Base-by-base conservation (phyloP, 2,888 invertebrate species). In the Polia nebulosa region DNA sequence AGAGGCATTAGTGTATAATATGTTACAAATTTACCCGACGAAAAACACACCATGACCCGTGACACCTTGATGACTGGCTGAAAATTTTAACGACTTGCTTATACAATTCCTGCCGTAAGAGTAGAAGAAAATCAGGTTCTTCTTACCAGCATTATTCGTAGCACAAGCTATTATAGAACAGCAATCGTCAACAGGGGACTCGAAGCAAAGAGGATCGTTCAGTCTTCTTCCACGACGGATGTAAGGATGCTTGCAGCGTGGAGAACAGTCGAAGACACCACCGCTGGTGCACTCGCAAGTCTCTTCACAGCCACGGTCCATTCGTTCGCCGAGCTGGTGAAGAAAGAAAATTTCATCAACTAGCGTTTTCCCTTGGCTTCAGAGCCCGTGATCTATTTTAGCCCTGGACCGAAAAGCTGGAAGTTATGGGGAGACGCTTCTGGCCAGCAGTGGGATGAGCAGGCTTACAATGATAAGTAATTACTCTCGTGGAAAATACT, bases 271-370 rank as follows among this genome's bases (percentile, higher is more conserved):
- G 91, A 97, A 97, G 77, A 94, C 94, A 1, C 98, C 98, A 17
- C 96, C 96, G 0, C 91, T 85, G 29, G 94, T 93, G 86, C 98
- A 98, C 29, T 97, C 97, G 87, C 98, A 98, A 2, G 96, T 95
- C 76, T 98, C 97, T 65, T 98, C 97, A 86, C 98, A 98, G 51
- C 97, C 97, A 45, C 97, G 96, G 70, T 97, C 96, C 80, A 98
- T 94, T 78, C 96, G 96, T 81, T 98, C 97, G 1, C 98, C 98
- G 59, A 97, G 90, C 97, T 97, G 41, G 13, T 25, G 11, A 11
- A 27, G 3, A 34, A 45, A 9, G 5, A 1, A 29, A 44, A 44
- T 41, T 25, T 45, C 22, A 22, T 11, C 17, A 49, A 29, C 44
- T 11, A 22, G 44, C 1, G 11, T 22, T 20, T 20, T 22, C 8